Conservation (phyloP, 2,113 vertebrate species). For the Aix galericulata region DNA sequence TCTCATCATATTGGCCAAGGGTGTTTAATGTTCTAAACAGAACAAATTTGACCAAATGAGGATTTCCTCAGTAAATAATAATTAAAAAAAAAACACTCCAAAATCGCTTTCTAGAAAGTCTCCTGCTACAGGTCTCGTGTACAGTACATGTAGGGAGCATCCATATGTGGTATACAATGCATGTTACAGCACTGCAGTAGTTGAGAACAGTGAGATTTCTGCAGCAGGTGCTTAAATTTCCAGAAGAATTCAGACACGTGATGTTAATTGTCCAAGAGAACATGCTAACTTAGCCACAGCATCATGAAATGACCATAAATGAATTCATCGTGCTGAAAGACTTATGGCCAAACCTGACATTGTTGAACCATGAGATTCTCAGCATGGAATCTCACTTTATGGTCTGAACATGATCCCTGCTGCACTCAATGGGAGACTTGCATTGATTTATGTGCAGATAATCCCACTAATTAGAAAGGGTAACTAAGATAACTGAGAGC, state of each 20-base stretch:
- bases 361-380: background rate
- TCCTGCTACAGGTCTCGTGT: background rate
- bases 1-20: background rate
- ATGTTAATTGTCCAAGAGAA: background rate
- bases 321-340: background rate
- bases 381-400: accelerated
- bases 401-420: background rate
- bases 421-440: background rate
- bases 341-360: accelerated
- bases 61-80: background rate
- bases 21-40: background rate
- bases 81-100: background rate
- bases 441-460: background rate
- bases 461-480: background rate
- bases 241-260: background rate
- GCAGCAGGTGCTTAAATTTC: background rate
- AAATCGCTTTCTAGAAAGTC: background rate
- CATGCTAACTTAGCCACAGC: background rate
- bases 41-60: background rate
- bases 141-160: background rate
- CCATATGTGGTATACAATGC: background rate
- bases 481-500: background rate
- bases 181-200: background rate
- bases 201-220: background rate
- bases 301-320: background rate